Evolutionary conservation across 2,113 vertebrate genomes (phyloP).

Genomic region (Pluvianellus socialis): DNA sequence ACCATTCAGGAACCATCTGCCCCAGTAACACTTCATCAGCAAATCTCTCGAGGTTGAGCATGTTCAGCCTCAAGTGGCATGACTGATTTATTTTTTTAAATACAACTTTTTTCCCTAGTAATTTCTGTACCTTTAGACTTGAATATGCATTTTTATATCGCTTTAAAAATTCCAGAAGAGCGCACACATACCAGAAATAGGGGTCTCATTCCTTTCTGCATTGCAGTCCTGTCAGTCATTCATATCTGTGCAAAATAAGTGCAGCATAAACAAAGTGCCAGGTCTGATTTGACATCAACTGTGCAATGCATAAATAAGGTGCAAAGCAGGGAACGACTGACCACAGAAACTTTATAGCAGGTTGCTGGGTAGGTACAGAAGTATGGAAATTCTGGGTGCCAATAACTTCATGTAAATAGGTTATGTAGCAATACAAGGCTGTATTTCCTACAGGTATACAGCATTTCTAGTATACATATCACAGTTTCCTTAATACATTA

Average conservation of each 20-base stretch:
- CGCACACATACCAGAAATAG: neutral
- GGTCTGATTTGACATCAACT: constrained; percentile 34
- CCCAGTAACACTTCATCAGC: neutral
- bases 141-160: constrained; percentile 7
- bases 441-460: constrained; percentile 12
- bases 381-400: constrained; percentile 48
- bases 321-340: constrained; percentile 11
- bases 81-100: neutral
- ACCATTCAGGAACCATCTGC: neutral
- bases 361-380: constrained; percentile 32
- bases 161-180: constrained; percentile 7
- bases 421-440: constrained; percentile 29
- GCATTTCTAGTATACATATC: neutral
- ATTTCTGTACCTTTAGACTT: neutral
- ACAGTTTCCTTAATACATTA: constrained; percentile 30
- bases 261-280: constrained; percentile 44
- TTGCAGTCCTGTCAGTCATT: constrained; percentile 35
- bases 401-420: constrained; percentile 34
- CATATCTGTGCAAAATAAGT: neutral
- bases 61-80: constrained; percentile 1
- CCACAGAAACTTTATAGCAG: constrained; percentile 33
- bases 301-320: constrained; percentile 36
- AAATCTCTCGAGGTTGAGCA: neutral
- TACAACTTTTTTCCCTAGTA: neutral
- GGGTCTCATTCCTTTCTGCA: neutral